Percentiles rank a stretch among this genome's conserved stretches.
These are phyloP conservation scores for Synaphobranchus kaupii DNA, from an alignment of 2,797 vertebrate species.

Conservation along the genomic window DNA sequence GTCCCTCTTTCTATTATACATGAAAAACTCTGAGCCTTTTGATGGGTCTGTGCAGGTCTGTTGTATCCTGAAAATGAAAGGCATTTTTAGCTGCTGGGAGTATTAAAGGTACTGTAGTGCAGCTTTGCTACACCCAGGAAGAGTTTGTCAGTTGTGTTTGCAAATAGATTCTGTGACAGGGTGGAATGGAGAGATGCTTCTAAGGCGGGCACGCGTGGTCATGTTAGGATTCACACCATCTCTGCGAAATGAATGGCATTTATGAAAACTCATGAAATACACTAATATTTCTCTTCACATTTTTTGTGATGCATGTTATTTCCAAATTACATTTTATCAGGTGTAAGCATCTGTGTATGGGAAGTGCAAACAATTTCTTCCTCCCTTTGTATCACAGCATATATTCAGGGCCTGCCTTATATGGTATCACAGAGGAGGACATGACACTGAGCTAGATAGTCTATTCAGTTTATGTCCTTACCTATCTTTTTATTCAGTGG, in stretches of 20 bases:
- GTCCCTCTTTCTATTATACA: slow-evolving; percentile 63
- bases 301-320: too few species aligned
- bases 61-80: slow-evolving; percentile 37
- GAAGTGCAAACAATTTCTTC: too few species aligned
- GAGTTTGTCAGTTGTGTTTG: background rate
- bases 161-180: background rate
- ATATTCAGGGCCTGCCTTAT: background rate
- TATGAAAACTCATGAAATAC: background rate
- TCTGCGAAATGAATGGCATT: background rate
- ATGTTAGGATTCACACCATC: background rate
- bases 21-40: slow-evolving; percentile 58
- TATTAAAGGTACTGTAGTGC: background rate
- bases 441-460: too few species aligned
- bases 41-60: slow-evolving; percentile 54
- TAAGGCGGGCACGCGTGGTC: background rate
- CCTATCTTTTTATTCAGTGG: background rate
- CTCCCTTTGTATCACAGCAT: too few species aligned
- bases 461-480: too few species aligned
- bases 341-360: too few species aligned
- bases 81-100: slow-evolving; percentile 46
- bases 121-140: background rate
- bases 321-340: too few species aligned
- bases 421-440: too few species aligned
- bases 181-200: background rate
- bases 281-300: background rate